Percentiles rank a stretch among this genome's conserved stretches.
Conservation (phyloP, 2,888 invertebrate species). For the Drosophila demipolita region DNA sequence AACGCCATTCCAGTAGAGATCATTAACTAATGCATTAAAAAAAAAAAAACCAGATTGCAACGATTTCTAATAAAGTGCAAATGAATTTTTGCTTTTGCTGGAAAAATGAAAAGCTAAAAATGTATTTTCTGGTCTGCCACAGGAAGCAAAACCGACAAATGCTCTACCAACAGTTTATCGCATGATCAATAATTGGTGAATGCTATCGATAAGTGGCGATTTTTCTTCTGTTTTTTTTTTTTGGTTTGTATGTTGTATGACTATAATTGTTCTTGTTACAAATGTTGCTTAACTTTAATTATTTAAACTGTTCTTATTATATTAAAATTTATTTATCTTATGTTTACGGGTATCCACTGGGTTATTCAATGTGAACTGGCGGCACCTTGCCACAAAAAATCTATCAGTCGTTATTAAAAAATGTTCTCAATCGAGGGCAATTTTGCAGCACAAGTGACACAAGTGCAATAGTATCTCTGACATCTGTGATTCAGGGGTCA, state of each 20-base stretch:
- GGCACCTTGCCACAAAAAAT: constrained; percentile 65
- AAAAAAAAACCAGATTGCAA: background rate
- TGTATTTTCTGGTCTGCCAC: background rate
- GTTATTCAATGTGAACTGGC: constrained; percentile 68
- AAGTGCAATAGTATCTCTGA: constrained; percentile 30
- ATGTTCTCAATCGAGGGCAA: constrained; percentile 50
- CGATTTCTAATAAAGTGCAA: background rate
- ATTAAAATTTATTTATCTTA: constrained; percentile 29
- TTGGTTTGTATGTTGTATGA: constrained; percentile 11
- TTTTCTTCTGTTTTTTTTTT: too few species aligned
- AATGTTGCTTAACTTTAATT: constrained; percentile 7
- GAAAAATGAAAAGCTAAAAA: background rate
- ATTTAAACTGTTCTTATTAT: constrained; percentile 36
- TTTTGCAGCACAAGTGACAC: constrained; percentile 36
- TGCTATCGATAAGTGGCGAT: background rate
- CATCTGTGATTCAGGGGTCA: background rate
- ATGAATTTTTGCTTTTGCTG: background rate
- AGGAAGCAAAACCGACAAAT: background rate
- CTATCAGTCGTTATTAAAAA: constrained; percentile 70
- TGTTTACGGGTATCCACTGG: constrained; percentile 39
- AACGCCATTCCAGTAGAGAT: constrained; percentile 8
- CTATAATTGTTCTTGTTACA: constrained; percentile 26
- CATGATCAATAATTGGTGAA: constrained; percentile 9
- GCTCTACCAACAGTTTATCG: background rate
- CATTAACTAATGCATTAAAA: background rate